phyloP scores from a whole-genome alignment of 2,113 vertebrate species.

The Ammodytes marinus region DNA sequence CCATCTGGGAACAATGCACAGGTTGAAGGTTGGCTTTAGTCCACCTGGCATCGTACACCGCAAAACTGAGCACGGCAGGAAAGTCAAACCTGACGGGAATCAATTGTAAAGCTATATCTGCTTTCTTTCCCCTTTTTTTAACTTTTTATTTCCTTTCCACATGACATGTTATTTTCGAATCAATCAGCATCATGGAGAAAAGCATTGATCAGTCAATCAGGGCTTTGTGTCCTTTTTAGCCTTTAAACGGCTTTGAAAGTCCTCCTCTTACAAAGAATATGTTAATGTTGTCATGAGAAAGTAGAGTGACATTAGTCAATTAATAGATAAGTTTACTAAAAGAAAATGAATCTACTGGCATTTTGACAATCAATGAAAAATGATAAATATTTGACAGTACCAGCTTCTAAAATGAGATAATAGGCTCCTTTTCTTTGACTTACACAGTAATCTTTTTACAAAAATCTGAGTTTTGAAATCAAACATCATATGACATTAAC shows the following conservation, averaged over 20 bases:
- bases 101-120: background rate
- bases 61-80: background rate
- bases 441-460: background rate
- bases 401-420: background rate
- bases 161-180: background rate
- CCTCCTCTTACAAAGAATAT: background rate
- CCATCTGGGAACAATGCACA: constrained; percentile 76
- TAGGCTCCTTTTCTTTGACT: background rate
- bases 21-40: constrained; percentile 61
- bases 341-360: background rate
- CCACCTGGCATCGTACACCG: constrained; percentile 65
- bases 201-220: background rate
- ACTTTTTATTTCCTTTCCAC: background rate
- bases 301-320: background rate
- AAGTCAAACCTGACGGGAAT: constrained; percentile 21
- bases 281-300: background rate
- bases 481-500: no score
- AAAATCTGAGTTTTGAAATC: no score
- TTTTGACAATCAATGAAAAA: background rate
- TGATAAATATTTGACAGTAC: background rate
- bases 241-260: background rate
- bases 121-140: background rate
- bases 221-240: background rate
- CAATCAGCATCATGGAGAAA: background rate
- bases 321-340: background rate